Base-by-base conservation (phyloP, 2,888 invertebrate genomes). In the Dryocosmus kuriphilus region DNA sequence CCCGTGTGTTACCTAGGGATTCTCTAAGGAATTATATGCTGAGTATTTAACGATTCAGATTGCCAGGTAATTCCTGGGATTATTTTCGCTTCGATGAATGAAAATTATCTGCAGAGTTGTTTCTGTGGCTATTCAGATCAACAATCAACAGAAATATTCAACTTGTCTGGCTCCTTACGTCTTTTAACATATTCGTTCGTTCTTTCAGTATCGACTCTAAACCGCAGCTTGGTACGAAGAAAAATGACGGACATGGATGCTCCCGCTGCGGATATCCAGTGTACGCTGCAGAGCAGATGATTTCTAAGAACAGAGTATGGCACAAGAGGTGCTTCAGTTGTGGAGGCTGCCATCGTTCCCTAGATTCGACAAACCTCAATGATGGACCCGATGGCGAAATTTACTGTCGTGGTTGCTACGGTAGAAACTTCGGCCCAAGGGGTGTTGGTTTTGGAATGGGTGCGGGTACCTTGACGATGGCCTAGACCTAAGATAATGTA, bases 291-390 rank as follows among this genome's bases (percentile, higher is more conserved):
- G 99, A 99, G 94, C 97, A 98, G 92, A 98, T 98, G 96, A 95
- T 98, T 93, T 98, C 98, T 92, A 98, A 97, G 93, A 97, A 96
- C 92, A 95, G 96, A 90, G 93, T 96, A 89, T 97, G 97, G 97
- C 98, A 99, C 93, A 97, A 96, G 92, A 93, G 96, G 86, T 98
- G 98, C 93, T 98, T 98, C 95, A 95, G 95, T 92, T 98, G 98
- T 92, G 95, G 94, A 75, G 96, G 96, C 86, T 98, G 97, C 92
- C 95, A 95, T 88, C 96, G 96, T 92, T 97, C 97, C 86, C 93
- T 96, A 91, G 98, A 98, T 92, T 97, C 97, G 86, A 97, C 97
- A 89, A 97, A 96, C 90, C 93, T 97, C 87, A 97, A 97, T 90
- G 98, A 98, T 89, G 98, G 96, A 84, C 98, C 98, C 81, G 96